phyloP scores from a whole-genome alignment of 2,113 vertebrate species.

The Barbus barbus region DNA sequence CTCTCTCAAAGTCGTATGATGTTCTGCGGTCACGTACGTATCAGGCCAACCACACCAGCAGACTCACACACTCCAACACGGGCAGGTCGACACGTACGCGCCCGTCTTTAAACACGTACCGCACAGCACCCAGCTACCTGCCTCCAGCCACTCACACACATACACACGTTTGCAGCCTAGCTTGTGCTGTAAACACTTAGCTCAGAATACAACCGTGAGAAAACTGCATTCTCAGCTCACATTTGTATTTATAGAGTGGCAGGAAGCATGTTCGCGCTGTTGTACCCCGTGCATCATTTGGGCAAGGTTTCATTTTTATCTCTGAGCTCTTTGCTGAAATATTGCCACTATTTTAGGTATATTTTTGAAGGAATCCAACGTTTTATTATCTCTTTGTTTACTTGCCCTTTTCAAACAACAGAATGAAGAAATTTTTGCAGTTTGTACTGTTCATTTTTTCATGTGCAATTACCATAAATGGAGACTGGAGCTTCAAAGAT shows the following conservation, averaged over 20 bases:
- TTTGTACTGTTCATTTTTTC: neutral
- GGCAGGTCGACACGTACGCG: conserved; percentile 73
- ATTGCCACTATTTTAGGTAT: neutral
- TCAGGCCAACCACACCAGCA: conserved; percentile 38
- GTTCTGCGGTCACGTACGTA: conserved; percentile 62
- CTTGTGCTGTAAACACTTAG: conserved; percentile 14
- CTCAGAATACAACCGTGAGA: conserved; percentile 43
- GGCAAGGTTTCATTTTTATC: conserved; percentile 3
- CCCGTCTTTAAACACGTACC: conserved; percentile 60
- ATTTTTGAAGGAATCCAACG: neutral
- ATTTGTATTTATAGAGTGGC: conserved; percentile 11
- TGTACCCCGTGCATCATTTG: conserved; percentile 3
- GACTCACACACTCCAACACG: conserved; percentile 46
- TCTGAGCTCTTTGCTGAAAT: neutral
- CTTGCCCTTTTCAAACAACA: neutral
- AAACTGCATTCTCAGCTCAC: conserved; percentile 16
- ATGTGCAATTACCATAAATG: neutral
- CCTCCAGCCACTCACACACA: conserved; percentile 24
- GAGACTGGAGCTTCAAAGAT: neutral
- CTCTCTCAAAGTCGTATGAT: conserved; percentile 47
- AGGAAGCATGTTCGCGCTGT: neutral
- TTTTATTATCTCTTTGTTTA: neutral
- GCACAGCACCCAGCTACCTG: conserved; percentile 57
- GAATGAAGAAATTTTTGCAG: neutral
- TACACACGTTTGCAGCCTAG: conserved; percentile 29